These are phyloP conservation scores for Aviceda subcristata DNA, from an alignment of 2,113 vertebrate species.

Conservation along the genomic window DNA sequence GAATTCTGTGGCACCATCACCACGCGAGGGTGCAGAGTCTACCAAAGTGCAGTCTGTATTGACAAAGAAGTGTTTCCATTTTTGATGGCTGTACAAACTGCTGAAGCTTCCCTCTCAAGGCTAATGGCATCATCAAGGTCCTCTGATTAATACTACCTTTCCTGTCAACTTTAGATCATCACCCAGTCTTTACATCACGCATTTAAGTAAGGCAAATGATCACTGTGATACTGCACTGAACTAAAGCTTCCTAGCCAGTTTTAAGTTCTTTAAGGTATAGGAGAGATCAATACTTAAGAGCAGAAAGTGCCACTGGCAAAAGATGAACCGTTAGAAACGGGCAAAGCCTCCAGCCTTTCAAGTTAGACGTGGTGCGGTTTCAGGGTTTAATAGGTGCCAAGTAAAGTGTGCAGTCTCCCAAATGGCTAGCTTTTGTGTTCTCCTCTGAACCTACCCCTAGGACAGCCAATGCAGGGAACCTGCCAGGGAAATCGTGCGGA, in stretches of 20 bases:
- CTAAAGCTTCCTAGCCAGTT: neutral
- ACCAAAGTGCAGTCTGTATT: neutral
- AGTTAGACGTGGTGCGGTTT: neutral
- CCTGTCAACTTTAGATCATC: slow-evolving; percentile 49
- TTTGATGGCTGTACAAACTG: neutral
- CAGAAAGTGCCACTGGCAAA: neutral
- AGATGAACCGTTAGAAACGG: neutral
- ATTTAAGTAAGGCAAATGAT: slow-evolving; percentile 1
- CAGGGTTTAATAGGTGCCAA: neutral
- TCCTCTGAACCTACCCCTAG: neutral
- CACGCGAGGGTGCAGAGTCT: neutral
- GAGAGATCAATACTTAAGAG: neutral
- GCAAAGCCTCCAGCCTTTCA: neutral
- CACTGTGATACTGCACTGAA: neutral
- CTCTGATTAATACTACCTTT: slow-evolving; percentile 45
- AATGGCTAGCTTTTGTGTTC: neutral
- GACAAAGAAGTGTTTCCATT: neutral
- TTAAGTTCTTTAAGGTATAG: neutral
- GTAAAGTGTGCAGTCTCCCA: neutral
- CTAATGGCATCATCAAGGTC: slow-evolving; percentile 61
- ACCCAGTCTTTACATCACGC: neutral
- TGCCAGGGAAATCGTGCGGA: neutral
- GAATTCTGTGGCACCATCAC: neutral
- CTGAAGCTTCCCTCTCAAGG: slow-evolving; percentile 17
- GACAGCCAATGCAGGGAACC: neutral